Base-by-base conservation (phyloP, 1,140 invertebrate genomes). In the Cryptotermes secundus region DNA sequence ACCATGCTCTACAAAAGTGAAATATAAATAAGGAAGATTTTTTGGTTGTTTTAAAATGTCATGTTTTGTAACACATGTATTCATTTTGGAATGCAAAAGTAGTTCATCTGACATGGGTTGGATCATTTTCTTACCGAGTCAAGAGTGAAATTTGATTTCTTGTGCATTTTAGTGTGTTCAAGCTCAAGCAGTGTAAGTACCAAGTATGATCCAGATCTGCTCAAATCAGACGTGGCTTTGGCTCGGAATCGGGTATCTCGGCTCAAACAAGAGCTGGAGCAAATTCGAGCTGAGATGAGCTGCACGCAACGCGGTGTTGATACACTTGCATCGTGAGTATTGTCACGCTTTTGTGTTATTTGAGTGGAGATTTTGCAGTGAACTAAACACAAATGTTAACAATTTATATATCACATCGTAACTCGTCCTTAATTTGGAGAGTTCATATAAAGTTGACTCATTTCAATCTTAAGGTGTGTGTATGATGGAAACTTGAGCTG, bases 241-340 rank as follows among this genome's bases (percentile, higher is more conserved):
- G 97, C 97, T 1, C 94, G 95, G 87, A 96, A 95, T 86, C 91
- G 97, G 83, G 97, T 99, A 3, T 95, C 96, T 34, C 93, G 96
- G 86, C 91, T 99, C 26, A 95, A 97, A 88, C 94, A 95, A 87
- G 98, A 99, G 91, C 90, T 99, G 87, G 95, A 97, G 87, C 97
- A 98, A 88, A 98, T 98, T 85, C 92, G 95, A 87, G 95, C 96
- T 22, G 97, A 99, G 90, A 96, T 99, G 91, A 94, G 95, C 59
- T 96, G 96, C 88, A 98, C 97, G 81, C 95, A 98, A 88, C 93
- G 96, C 84, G 98, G 98, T 85, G 95, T 99, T 59, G 96, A 98
- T 88, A 98, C 97, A 0, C 91, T 99, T 65, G 93, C 96, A 83
- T 96, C 95, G 94, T 97, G 91, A 93, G 93, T 92, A 72, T 72